Evolutionary conservation across 1,140 invertebrate species (phyloP), one percentile per base, ranked within the genome.

Genomic region (Meloidogyne hapla): DNA sequence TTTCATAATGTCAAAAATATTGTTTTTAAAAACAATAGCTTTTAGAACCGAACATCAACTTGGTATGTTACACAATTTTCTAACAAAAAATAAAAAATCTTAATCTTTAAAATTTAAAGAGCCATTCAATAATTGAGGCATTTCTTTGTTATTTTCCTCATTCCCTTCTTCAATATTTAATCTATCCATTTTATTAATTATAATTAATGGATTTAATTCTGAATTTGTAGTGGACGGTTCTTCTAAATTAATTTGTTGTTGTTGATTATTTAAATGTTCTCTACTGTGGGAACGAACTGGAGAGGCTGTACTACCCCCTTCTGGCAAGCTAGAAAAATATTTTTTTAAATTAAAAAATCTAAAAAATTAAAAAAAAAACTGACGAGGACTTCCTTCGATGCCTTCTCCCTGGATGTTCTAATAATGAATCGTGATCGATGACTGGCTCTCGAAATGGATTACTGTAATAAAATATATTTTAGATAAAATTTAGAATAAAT

Each of bases 211-310:
- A 21, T 56, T 56, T 21, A 56, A 56, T n/a, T n/a, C 18, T 56
- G 9, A 33, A 33, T 33, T 33, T 33, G 33, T 33, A 8, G 33
- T 6, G 4, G 33, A 8, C 9, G 4, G 33, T 33, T 33, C 4
- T 4, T 33, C 33, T 33, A 33, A 33, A 33, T 33, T 33, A 33
- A 33, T 33, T 33, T 56, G 18, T 56, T 56, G 48, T 56, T n/a
- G n/a, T n/a, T 56, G 18, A 56, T n/a, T 56, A n/a, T 56, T 56
- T 56, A 56, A 56, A 56, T 56, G 48, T 56, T 56, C 48, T 56
- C 48, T 56, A 56, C 48, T 56, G 12, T 56, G 48, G 18, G 48
- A 56, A 56, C 48, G 48, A n/a, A 56, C 48, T 15, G 48, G 48
- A 8, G 48, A 56, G 1, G 48, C 48, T 56, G 48, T 56, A 8